Evolutionary conservation across 2,113 vertebrate species (phyloP), one percentile per base, ranked within the genome.

Genomic region (Corydoras sp.): DNA sequence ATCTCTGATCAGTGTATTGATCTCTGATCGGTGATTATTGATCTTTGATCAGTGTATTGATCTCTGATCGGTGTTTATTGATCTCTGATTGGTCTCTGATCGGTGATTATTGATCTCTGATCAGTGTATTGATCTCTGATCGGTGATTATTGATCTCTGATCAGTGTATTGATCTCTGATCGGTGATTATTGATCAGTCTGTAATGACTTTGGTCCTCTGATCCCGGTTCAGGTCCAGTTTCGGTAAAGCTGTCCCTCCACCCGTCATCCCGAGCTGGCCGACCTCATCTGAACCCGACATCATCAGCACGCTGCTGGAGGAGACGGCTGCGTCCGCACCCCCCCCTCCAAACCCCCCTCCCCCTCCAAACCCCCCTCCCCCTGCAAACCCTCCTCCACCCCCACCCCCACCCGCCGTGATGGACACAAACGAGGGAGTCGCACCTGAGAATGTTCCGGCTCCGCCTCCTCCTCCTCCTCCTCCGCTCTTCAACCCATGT

Each of bases 171-270:
- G 18, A 2, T 24, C 18, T 24, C 18, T 24, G 18, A 24, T 24
- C 2, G 18, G 18, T 24, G 18, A 1, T 24, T 24, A 24, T 24
- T 24, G 18, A 24, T 24, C 18, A 24, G 18, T 24, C 18, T 24
- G 18, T 24, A 24, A 24, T 24, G 18, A 24, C 18, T 24, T 24
- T 50, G 7, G 2, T 13, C 55, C 24, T 62, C 30, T 58, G 5
- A 15, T 32, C 2, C 60, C 10, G 13, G 15, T 32, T 10, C 76
- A 86, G 86, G 35, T 89, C 85, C 12, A 90, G 87, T 31, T 88
- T 89, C 68, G 88, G 89, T 14, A 89, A 81, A 63, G 79, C 81
- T 3, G 86, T 90, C 1, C 78, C 85, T 29, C 83, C 82, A 5
- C 87, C 88, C 32, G 80, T 81, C 4, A 76, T 85, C 4, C 87